A percentile compares a stretch with the other conserved stretches of the same genome.
Evolutionary conservation across 2,113 vertebrate species (phyloP).

Genomic region (Turdus rufiventris): DNA sequence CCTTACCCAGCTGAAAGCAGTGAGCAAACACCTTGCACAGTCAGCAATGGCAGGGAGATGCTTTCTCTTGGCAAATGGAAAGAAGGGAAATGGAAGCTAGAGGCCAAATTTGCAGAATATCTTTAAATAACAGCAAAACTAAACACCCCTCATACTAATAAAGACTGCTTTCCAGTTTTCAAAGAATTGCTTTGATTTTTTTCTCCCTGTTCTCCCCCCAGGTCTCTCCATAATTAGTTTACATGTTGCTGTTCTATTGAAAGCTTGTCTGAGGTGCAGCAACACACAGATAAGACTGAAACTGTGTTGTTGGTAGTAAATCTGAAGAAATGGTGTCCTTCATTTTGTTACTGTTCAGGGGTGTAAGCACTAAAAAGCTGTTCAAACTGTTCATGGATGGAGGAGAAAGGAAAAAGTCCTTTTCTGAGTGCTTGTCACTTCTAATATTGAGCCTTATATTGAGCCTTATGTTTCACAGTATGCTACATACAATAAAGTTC

Average conservation of each 20-base stretch:
- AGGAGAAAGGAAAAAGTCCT: background rate
- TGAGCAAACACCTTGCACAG: background rate
- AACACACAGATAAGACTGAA: background rate
- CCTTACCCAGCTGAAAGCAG: background rate
- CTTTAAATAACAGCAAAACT: background rate
- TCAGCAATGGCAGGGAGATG: background rate
- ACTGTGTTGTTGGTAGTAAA: background rate
- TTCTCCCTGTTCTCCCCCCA: accelerated
- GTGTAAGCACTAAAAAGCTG: background rate
- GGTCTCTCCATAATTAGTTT: background rate
- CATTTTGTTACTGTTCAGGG: background rate
- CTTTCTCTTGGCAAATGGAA: background rate
- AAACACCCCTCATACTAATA: background rate
- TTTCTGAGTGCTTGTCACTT: background rate
- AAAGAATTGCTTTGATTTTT: background rate
- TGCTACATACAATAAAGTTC: background rate
- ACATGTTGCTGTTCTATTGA: accelerated
- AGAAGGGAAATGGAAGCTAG: background rate
- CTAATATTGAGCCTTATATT: too few species aligned
- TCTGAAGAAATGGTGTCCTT: background rate
- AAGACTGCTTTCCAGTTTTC: background rate
- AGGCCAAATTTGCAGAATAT: background rate
- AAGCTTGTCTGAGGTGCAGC: background rate
- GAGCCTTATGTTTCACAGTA: background rate
- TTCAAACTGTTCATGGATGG: background rate